A percentile compares a stretch with the other conserved stretches of the same genome.
These are phyloP conservation scores for Lepidotrigona ventralis DNA, from an alignment of 1,140 invertebrate species.

Conservation along the genomic window DNA sequence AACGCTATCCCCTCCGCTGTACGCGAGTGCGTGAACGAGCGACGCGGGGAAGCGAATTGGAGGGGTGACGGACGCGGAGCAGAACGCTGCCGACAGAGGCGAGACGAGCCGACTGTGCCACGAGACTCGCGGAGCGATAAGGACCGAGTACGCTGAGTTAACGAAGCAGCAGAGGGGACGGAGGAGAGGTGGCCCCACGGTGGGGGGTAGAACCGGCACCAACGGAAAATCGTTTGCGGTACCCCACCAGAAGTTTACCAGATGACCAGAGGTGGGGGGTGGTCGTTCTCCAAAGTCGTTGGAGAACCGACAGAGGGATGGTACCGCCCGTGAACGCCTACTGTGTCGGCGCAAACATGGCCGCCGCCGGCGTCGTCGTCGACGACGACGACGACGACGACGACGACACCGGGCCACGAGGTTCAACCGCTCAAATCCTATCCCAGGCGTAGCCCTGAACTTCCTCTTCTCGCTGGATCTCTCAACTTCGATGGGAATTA, in stretches of 20 bases:
- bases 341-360: constrained; percentile 79
- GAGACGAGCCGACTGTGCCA: background rate
- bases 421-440: background rate
- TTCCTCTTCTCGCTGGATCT: background rate
- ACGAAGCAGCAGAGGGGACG: background rate
- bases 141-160: background rate
- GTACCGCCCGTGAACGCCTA: constrained; percentile 75
- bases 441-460: background rate
- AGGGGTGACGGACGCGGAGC: background rate
- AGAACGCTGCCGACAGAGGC: constrained; percentile 22
- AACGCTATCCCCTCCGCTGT: constrained; percentile 3
- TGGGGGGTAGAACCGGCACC: constrained; percentile 66
- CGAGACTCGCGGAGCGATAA: background rate
- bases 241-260: constrained; percentile 56
- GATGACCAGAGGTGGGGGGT: constrained; percentile 57
- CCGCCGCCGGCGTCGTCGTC: constrained; percentile 63
- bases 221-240: constrained; percentile 68
- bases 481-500: background rate
- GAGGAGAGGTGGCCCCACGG: constrained; percentile 7
- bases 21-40: background rate
- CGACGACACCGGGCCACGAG: background rate
- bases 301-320: constrained; percentile 66
- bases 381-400: constrained; percentile 12
- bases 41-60: constrained; percentile 13
- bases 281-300: constrained; percentile 73